phyloP scores from a whole-genome alignment of 2,113 vertebrate species.

The Gobiocypris rarus region DNA sequence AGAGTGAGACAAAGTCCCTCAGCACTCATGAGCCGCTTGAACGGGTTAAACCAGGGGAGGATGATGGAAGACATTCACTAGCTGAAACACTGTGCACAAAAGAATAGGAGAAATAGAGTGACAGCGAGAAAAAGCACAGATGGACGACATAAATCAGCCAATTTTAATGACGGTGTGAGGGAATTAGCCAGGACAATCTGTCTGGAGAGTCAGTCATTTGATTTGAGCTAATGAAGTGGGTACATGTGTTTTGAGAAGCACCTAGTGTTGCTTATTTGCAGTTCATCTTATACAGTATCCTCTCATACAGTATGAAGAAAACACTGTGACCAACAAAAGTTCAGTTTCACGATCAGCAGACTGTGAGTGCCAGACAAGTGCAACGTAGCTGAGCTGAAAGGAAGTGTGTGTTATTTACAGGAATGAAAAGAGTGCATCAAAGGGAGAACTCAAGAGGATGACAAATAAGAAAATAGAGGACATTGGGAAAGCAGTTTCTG shows the following conservation, averaged over 20 bases:
- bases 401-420: background rate
- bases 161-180: background rate
- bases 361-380: background rate
- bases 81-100: constrained; percentile 46
- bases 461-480: background rate
- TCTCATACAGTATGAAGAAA: background rate
- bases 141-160: constrained; percentile 39
- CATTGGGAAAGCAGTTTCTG: background rate
- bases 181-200: constrained; percentile 21
- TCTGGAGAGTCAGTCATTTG: constrained; percentile 37
- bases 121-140: constrained; percentile 59
- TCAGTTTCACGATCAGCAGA: background rate
- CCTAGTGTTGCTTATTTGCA: constrained; percentile 5
- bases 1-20: constrained; percentile 3
- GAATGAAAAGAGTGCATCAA: background rate
- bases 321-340: background rate
- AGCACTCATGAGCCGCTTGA: constrained; percentile 8
- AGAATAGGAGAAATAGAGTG: constrained; percentile 19
- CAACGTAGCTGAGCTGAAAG: background rate
- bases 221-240: constrained; percentile 40
- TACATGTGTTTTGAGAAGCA: constrained; percentile 14
- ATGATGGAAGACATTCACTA: constrained; percentile 42
- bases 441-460: background rate
- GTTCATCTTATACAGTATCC: background rate
- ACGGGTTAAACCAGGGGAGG: background rate